Percentiles rank a stretch among this genome's conserved stretches.
Conservation (phyloP, 2,113 vertebrate species). For the Lanius ludovicianus region DNA sequence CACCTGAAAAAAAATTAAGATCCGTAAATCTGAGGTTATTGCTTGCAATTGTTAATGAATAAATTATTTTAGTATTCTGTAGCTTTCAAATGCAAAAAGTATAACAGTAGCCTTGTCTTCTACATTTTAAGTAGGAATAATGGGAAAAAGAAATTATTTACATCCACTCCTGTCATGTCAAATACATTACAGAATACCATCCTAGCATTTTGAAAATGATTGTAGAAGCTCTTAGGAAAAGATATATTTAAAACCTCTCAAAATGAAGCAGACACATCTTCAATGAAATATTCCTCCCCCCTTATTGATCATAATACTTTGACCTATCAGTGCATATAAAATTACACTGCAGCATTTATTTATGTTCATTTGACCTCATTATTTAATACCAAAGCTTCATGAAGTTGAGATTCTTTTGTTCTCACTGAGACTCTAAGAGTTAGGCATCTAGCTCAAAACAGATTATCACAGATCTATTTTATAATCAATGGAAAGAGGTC, state of each 20-base stretch:
- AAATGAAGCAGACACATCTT: background rate
- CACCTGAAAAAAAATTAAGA: slow-evolving; percentile 17
- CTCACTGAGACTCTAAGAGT: background rate
- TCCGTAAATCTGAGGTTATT: background rate
- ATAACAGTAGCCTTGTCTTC: background rate
- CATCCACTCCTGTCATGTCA: background rate
- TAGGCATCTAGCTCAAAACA: background rate
- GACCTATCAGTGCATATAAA: background rate
- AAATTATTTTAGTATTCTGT: background rate
- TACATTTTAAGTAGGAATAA: background rate
- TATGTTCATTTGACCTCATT: background rate
- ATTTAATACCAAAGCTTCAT: background rate
- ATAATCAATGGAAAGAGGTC: background rate
- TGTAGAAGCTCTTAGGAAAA: background rate
- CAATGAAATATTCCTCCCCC: background rate
- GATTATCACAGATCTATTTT: background rate
- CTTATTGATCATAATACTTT: background rate
- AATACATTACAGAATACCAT: background rate
- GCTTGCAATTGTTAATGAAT: background rate
- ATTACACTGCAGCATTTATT: background rate
- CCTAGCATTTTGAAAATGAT: background rate
- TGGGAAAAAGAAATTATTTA: background rate
- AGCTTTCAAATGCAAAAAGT: background rate
- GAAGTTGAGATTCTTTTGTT: background rate
- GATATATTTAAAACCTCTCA: background rate